Conservation (phyloP, 92 coral and sea anemone species). For the Hydrozoanthus gracilis region DNA sequence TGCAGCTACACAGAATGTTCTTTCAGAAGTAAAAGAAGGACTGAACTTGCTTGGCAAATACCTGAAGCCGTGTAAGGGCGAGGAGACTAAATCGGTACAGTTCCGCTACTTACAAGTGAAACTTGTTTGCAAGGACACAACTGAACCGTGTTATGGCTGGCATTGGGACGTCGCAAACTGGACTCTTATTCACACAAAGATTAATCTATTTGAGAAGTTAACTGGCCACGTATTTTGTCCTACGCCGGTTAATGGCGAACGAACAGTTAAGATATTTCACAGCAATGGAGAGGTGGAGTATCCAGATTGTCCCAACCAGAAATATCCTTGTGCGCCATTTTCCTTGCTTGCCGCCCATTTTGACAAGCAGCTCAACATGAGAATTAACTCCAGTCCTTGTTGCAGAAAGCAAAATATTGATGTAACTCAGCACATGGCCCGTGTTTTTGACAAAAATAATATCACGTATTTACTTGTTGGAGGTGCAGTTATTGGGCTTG, state of each 20-base stretch:
- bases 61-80: neutral
- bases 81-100: conserved; percentile 17
- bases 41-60: neutral
- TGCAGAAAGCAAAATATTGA: conserved; percentile 48
- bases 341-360: conserved; percentile 25
- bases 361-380: conserved; percentile 28
- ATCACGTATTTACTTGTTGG: conserved; percentile 40
- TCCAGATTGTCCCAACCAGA: conserved; percentile 29
- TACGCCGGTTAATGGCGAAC: conserved; percentile 25
- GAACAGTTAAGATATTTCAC: conserved; percentile 48
- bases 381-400: conserved; percentile 55
- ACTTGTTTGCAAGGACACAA: conserved; percentile 14
- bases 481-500: conserved; percentile 49
- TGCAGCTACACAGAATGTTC: no score
- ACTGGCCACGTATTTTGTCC: conserved; percentile 37
- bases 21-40: neutral
- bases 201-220: neutral
- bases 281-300: conserved; percentile 38
- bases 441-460: conserved; percentile 43
- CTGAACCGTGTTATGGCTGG: conserved; percentile 46
- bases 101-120: conserved; percentile 39
- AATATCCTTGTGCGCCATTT: conserved; percentile 49
- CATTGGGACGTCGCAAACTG: conserved; percentile 58
- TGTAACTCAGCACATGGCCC: conserved; percentile 45
- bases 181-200: conserved; percentile 35